Conservation (phyloP, 2,797 vertebrate genomes). For the Cynopterus sphinx region DNA sequence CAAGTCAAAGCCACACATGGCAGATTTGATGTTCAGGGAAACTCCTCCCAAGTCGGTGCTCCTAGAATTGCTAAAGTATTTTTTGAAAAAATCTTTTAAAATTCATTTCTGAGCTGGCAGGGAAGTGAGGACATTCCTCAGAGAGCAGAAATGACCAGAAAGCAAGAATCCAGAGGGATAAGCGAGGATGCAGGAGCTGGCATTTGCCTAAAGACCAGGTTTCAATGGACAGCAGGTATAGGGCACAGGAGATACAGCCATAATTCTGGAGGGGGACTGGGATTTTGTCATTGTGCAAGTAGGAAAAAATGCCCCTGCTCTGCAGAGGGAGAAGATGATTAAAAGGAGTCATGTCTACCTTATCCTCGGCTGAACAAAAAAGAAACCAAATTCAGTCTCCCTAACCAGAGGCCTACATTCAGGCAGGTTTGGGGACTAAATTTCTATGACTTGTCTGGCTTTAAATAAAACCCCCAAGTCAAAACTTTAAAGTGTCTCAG, state of each 20-base stretch:
- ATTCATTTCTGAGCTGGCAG: neutral
- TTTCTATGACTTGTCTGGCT: neutral
- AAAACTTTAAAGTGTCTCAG: constrained; percentile 15
- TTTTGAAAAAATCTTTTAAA: neutral
- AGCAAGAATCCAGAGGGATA: neutral
- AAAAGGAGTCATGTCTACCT: neutral
- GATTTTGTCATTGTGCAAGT: neutral
- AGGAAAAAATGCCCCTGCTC: neutral
- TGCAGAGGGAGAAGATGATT: neutral
- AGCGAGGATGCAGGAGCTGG: neutral
- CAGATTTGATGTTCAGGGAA: neutral
- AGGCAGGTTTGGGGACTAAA: neutral
- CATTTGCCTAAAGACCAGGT: neutral
- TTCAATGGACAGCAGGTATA: neutral
- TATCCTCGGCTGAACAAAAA: neutral
- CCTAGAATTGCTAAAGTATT: neutral
- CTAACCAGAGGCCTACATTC: neutral
- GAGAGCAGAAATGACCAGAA: constrained; percentile 24
- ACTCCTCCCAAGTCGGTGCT: neutral
- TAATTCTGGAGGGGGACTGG: neutral
- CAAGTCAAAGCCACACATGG: neutral
- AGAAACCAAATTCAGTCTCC: neutral
- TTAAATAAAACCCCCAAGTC: neutral
- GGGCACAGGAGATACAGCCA: neutral
- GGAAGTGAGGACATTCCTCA: constrained; percentile 7